A percentile compares a stretch with the other conserved stretches of the same genome.
Conservation (phyloP, 2,888 invertebrate genomes). For the Neria commutata region DNA sequence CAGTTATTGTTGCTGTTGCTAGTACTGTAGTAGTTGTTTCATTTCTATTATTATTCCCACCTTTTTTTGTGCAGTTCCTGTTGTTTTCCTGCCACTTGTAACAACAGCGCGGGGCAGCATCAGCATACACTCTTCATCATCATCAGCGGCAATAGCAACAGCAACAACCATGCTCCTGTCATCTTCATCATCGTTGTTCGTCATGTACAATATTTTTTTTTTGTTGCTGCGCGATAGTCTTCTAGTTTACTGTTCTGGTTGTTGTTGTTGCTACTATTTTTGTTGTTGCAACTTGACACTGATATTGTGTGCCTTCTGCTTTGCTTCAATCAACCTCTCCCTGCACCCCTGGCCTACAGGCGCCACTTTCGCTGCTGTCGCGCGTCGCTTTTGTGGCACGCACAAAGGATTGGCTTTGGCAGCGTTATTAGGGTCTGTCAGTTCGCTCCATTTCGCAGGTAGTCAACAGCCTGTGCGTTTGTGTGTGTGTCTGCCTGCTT, state of each 20-base stretch:
- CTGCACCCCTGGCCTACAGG: not conserved
- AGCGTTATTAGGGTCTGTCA: not conserved
- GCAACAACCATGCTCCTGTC: too few species aligned
- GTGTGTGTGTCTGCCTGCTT: not conserved
- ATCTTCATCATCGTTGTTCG: not conserved
- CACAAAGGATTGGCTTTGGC: not conserved
- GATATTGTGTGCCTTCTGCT: conserved; percentile 25
- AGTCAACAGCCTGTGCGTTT: conserved; percentile 3
- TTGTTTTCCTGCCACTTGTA: too few species aligned
- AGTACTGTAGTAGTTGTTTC: not conserved
- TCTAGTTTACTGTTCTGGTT: not conserved
- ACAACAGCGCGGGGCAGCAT: too few species aligned
- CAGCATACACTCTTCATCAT: too few species aligned
- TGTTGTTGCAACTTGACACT: conserved; percentile 36
- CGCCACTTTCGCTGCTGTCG: not conserved
- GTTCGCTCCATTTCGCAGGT: not conserved
- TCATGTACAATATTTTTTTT: not conserved
- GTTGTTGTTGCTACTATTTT: conserved; percentile 1
- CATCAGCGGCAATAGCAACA: too few species aligned
- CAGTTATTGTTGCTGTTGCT: not conserved
- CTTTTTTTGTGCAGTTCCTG: too few species aligned
- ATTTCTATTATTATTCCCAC: too few species aligned
- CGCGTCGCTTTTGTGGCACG: not conserved
- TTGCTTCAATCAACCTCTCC: not conserved
- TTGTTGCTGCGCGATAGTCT: not conserved